These are phyloP conservation scores for Cantharis nigra DNA, from an alignment of 2,888 invertebrate genomes.

Conservation along the genomic window DNA sequence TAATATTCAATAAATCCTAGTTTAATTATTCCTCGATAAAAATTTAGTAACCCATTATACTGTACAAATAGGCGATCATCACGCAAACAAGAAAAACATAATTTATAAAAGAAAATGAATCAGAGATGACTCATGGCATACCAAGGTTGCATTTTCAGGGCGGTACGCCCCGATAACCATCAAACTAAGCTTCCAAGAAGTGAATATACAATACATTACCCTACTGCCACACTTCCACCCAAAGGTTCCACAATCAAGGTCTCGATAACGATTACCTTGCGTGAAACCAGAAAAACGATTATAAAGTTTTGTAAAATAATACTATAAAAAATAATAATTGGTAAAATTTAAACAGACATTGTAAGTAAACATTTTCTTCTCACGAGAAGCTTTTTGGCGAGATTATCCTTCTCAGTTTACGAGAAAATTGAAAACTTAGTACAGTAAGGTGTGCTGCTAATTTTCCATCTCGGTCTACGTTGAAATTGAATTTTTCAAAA, in stretches of 20 bases:
- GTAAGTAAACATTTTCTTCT: not conserved
- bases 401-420: not conserved
- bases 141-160: conserved; percentile 16
- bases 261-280: conserved; percentile 13
- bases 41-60: not conserved
- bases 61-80: conserved; percentile 2
- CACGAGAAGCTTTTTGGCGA: not conserved
- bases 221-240: conserved; percentile 11
- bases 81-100: conserved; percentile 13
- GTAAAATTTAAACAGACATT: not conserved
- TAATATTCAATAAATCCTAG: not conserved
- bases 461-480: not conserved
- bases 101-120: conserved; percentile 13
- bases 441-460: not conserved
- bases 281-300: conserved; percentile 1
- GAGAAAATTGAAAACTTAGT: not conserved
- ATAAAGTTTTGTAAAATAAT: not conserved
- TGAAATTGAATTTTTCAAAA: not conserved
- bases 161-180: conserved; percentile 10
- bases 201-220: conserved; percentile 14
- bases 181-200: conserved; percentile 8
- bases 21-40: conserved; percentile 2
- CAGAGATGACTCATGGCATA: conserved; percentile 17
- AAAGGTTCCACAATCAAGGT: conserved; percentile 10
- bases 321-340: not conserved